Evolutionary conservation across 64 coral and sea anemone genomes (phyloP), one percentile per base, ranked within the genome.

Genomic region (Platygyra sinensis): DNA sequence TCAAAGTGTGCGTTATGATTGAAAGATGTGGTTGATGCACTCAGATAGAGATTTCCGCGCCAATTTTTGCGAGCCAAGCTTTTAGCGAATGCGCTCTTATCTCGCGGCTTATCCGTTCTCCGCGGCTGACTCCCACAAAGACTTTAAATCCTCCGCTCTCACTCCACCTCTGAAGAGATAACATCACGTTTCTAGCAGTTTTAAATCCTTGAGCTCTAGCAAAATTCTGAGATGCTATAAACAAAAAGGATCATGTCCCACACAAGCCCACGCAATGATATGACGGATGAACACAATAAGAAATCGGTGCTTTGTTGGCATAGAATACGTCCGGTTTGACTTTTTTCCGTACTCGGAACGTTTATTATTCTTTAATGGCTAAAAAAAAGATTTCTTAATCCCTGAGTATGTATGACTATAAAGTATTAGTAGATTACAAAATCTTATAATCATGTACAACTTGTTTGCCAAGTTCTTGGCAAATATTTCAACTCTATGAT

Each of bases 381-480:
- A 69, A 69, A 27, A 69, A 69, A 25, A 69, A n/a, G 65, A 69
- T 72, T 71, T 51, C 32, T 16, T 50, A 72, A 69, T 22, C 52
- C 57, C 62, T 16, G 19, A 50, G 62, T 16, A 50, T 22, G 17
- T 64, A 38, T 85, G 10, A 71, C 63, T 72, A n/a, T 28, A 36
- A 19, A 11, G 10, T 51, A 51, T 72, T 51, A 72, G 36, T 50
- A 27, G 33, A 71, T 71, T 46, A 71, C 62, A 71, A 85, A 72
- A 69, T 85, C 81, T 71, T 24, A 50, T 71, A 71, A 51, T 39
- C 62, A 50, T 72, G 63, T 85, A 85, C 81, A 85, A 67, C 81
- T 85, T 85, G 62, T 85, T 85, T 85, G 81, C 81, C 36, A 72
- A 85, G 63, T 28, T 85, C 62, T 71, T 15, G 19, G 81, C 81